Percentiles rank a stretch among this genome's conserved stretches.
These are phyloP conservation scores for Mus pahari DNA, from an alignment of 2,113 vertebrate genomes.

Conservation along the genomic window DNA sequence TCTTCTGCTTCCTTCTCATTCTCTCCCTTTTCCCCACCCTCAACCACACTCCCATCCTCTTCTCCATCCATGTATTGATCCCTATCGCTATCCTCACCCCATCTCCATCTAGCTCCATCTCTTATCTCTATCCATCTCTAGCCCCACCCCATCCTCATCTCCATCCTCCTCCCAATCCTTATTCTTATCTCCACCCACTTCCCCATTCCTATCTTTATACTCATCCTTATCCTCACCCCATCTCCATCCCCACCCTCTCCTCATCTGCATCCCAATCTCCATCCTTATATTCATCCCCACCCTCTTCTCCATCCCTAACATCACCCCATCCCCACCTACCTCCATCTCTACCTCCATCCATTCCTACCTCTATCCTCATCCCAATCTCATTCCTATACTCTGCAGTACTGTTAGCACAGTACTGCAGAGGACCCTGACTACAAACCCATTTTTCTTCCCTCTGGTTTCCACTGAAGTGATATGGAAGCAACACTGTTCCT, in stretches of 20 bases:
- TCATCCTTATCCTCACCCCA: background rate
- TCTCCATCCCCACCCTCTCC: background rate
- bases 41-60: background rate
- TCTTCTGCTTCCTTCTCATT: background rate
- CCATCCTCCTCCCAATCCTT: background rate
- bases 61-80: background rate
- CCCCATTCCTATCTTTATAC: too few species aligned
- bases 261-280: background rate
- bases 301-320: background rate
- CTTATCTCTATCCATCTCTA: background rate
- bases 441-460: background rate
- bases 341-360: background rate
- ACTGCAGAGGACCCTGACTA: background rate
- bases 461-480: fast-evolving
- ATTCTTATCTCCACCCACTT: background rate
- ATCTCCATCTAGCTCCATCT: background rate
- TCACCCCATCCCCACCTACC: background rate
- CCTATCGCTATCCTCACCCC: background rate
- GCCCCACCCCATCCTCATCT: background rate
- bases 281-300: background rate
- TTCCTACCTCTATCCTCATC: background rate
- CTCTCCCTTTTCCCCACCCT: background rate
- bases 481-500: fast-evolving
- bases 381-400: background rate
- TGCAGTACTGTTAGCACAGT: background rate